A percentile compares a stretch with the other conserved stretches of the same genome.
These are phyloP conservation scores for Sebastes kiyomatsui DNA, from an alignment of 2,797 vertebrate species.

Conservation along the genomic window DNA sequence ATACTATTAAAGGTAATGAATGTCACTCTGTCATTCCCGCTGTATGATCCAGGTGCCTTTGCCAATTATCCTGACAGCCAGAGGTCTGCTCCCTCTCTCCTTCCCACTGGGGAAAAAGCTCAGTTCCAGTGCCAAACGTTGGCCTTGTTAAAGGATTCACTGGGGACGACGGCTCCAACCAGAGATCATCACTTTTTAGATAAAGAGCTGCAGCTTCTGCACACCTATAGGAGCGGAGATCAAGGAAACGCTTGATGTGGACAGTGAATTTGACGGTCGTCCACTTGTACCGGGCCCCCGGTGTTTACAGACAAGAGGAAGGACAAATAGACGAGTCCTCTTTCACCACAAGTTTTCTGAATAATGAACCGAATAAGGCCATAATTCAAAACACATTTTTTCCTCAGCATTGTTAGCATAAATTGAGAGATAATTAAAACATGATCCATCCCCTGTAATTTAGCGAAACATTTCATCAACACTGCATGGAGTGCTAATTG, in stretches of 20 bases:
- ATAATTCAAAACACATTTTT: slow-evolving; percentile 38
- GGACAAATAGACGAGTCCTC: slow-evolving; percentile 7
- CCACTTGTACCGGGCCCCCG: not conserved
- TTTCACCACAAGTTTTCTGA: not conserved
- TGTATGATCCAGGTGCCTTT: slow-evolving; percentile 75
- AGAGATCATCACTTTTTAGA: slow-evolving; percentile 61
- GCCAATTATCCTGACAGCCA: slow-evolving; percentile 78
- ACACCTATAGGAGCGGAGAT: slow-evolving; percentile 9
- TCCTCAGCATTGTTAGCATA: slow-evolving; percentile 40
- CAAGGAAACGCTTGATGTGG: slow-evolving; percentile 14
- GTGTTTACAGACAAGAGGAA: slow-evolving; percentile 1
- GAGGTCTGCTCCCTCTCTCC: slow-evolving; percentile 62
- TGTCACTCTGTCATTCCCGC: slow-evolving; percentile 71
- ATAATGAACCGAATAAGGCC: slow-evolving; percentile 6
- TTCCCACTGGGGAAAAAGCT: slow-evolving; percentile 52
- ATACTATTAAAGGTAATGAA: slow-evolving; percentile 78
- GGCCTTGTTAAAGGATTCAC: slow-evolving; percentile 66
- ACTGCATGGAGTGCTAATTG: slow-evolving; percentile 61
- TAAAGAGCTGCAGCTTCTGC: slow-evolving; percentile 47
- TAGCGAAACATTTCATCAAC: slow-evolving; percentile 61
- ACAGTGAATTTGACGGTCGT: slow-evolving; percentile 19
- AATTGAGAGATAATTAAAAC: slow-evolving; percentile 72
- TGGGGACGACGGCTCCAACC: slow-evolving; percentile 37
- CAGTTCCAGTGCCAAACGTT: slow-evolving; percentile 49
- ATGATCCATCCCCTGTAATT: slow-evolving; percentile 66